A percentile compares a stretch with the other conserved stretches of the same genome.
Evolutionary conservation across 2,888 invertebrate species (phyloP).

Genomic region (Dioctria linearis): DNA sequence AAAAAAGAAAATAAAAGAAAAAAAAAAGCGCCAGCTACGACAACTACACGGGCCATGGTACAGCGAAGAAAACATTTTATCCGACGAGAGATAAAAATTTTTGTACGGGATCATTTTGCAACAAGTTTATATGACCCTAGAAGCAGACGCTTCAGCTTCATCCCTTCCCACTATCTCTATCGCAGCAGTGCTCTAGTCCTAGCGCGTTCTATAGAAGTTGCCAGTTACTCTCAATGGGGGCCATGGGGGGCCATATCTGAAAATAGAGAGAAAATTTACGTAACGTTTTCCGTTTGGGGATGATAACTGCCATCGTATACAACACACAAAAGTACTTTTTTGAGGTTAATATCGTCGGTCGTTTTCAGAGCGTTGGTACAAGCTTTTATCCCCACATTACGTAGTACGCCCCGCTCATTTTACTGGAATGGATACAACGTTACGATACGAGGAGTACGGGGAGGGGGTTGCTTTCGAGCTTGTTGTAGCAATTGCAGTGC

Average conservation of each 20-base stretch:
- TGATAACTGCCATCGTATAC: conserved; percentile 50
- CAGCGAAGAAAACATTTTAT: conserved; percentile 41
- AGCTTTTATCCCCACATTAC: conserved; percentile 44
- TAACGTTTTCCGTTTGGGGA: conserved; percentile 49
- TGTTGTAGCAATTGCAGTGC: conserved; percentile 14
- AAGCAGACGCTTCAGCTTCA: conserved; percentile 24
- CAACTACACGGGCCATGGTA: conserved; percentile 3
- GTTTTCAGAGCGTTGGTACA: conserved; percentile 43
- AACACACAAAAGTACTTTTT: conserved; percentile 56
- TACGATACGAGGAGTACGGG: conserved; percentile 10
- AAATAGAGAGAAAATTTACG: conserved; percentile 44
- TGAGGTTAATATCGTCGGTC: conserved; percentile 54
- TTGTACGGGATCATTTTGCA: conserved; percentile 47
- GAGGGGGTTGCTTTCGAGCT: conserved; percentile 17
- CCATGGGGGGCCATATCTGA: conserved; percentile 34
- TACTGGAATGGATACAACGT: background rate
- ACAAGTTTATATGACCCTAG: conserved; percentile 51
- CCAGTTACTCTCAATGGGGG: conserved; percentile 2
- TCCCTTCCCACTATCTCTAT: conserved; percentile 30
- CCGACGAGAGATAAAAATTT: conserved; percentile 46
- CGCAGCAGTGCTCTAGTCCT: background rate
- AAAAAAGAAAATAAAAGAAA: conserved; percentile 13
- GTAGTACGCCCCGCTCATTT: conserved; percentile 37
- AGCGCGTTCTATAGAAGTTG: conserved; percentile 18
- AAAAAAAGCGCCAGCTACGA: background rate